Base-by-base conservation (phyloP, 2,888 invertebrate genomes). In the Torymus aiolomorphi region DNA sequence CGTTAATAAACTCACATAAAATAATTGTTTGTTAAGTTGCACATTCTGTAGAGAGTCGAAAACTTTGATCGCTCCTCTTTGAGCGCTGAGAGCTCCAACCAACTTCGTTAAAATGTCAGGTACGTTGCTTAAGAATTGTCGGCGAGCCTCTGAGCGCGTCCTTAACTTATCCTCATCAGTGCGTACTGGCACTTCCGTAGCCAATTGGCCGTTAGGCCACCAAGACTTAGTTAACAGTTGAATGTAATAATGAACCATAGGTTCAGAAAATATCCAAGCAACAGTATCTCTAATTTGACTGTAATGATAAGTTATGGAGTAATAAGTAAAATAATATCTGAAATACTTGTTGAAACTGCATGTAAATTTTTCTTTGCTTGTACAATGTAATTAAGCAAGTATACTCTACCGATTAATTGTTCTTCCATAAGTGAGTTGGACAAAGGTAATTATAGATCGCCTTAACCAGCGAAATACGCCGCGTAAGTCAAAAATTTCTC, bases 381-480 rank as follows among this genome's bases (percentile, higher is more conserved):
- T 62, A 59, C 16, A 59, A 8, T 59, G 16, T 59, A 54, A 52
- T 56, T 57, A 49, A 56, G 18, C 13, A 11, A 69, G 20, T 61
- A 54, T 67, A 42, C 42, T 83, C 91, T 91, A 95, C 93, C 95
- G 94, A 89, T 97, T 97, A 65, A 97, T 97, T 78, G 97, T 97
- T 82, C 97, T 92, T n/a, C 97, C 97, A 88, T 97, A 97, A 0
- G 96, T 96, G 80, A 97, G 95, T 91, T 97, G 97, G 31, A 97
- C 97, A 91, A 97, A 97, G 2, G 95, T 95, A 84, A 97, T 97
- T 20, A 97, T 92, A 24, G 96, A 97, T 88, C 95, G 95, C 83
- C 97, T 91, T 49, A 97, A 92, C 94, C 96, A 97, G 73, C 96
- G 95, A 88, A 97, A 97, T 49, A 97, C 95, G 0, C 97, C 97